A percentile compares a stretch with the other conserved stretches of the same genome.
These are phyloP conservation scores for Struthio camelus DNA, from an alignment of 2,113 vertebrate species.

Conservation along the genomic window DNA sequence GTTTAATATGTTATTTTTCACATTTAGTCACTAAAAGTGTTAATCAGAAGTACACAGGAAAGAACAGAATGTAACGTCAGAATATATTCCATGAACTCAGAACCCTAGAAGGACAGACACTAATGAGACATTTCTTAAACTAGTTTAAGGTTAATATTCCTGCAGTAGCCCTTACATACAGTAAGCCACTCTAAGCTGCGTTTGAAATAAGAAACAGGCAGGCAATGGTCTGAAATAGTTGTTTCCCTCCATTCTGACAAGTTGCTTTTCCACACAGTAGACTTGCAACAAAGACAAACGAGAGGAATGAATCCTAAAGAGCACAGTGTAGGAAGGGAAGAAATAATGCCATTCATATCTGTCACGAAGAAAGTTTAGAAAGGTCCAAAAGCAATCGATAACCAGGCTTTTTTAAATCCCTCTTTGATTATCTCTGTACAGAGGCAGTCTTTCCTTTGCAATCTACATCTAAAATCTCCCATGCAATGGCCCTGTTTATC, in stretches of 20 bases:
- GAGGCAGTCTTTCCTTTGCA: background rate
- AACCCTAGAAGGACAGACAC: background rate
- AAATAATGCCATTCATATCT: background rate
- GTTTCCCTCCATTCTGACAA: background rate
- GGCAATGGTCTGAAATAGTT: background rate
- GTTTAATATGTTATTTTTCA: background rate
- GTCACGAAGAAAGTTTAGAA: background rate
- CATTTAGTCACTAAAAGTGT: background rate
- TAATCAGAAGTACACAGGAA: background rate
- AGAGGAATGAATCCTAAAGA: background rate
- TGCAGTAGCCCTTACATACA: background rate
- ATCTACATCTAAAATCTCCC: background rate
- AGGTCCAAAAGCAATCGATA: background rate
- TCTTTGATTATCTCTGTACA: background rate
- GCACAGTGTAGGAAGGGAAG: background rate
- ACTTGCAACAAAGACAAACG: background rate
- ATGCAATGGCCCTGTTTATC: background rate
- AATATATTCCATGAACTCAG: background rate
- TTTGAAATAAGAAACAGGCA: background rate
- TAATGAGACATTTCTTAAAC: background rate
- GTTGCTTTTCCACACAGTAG: too few relatives aligned
- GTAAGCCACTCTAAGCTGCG: background rate
- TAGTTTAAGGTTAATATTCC: background rate
- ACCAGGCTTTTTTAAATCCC: background rate
- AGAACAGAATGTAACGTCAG: background rate